Base-by-base conservation (phyloP, 2,797 vertebrate genomes). In the Glyptemys insculpta region DNA sequence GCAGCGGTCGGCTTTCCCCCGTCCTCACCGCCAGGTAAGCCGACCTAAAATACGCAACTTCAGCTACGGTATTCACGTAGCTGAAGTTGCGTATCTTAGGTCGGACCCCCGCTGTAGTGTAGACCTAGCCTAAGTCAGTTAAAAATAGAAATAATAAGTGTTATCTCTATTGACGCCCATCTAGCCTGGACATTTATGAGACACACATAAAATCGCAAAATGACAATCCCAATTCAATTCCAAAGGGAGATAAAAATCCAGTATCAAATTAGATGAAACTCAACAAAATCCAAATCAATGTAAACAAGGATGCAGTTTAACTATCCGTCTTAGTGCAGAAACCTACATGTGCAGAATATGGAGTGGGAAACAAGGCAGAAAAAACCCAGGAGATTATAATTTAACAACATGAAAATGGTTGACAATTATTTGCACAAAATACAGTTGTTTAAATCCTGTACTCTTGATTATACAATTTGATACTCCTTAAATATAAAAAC, bases 401-500 rank as follows among this genome's bases (percentile, higher is more conserved):
- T 52, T 5, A 44, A 65, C 79, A 81, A 3, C 49, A 79, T 81
- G 62, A 79, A 94, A 41, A 0, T 27, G 21, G 53, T 8, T 19
- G n/a, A 44, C 3, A 31, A 88, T 37, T 23, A 50, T 50, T 31
- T 91, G 37, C n/a, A 89, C 72, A 74, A 72, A 90, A 86, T 16
- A 27, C 53, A 11, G 5, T 2, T 59, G 47, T 80, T 88, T 81
- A 62, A 81, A 23, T 65, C 8, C 50, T 87, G 15, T 12, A 16
- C 80, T 57, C 59, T n/a, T 29, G 29, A 49, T 31, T 53, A 83
- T 2, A 31, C 37, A 79, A 68, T 47, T 47, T 18, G 83, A 92
- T 12, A 31, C 89, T 96, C 88, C 89, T 83, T 56, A 41, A 78
- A n/a, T 62, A 88, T 18, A 88, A 50, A 86, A 78, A 29, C 62